These are phyloP conservation scores for Sebastes variabilis DNA, from an alignment of 2,797 vertebrate species.

Conservation along the genomic window DNA sequence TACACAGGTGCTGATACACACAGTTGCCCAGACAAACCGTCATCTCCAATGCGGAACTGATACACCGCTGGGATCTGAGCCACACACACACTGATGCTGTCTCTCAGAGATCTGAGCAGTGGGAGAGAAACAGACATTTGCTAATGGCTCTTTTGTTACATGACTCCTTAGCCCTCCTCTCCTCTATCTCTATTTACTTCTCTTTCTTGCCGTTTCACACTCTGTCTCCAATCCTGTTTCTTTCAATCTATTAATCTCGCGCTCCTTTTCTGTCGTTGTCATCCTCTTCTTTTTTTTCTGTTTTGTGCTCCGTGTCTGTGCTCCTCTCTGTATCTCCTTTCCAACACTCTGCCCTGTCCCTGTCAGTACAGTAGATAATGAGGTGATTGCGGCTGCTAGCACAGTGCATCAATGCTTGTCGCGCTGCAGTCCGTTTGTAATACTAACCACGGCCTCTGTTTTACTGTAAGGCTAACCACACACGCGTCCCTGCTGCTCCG, in stretches of 20 bases:
- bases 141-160: slow-evolving; percentile 62
- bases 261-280: slow-evolving; percentile 23
- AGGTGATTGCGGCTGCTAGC: slow-evolving; percentile 54
- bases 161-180: slow-evolving; percentile 23
- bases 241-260: slow-evolving; percentile 26
- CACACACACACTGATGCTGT: slow-evolving; percentile 2
- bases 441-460: slow-evolving; percentile 40
- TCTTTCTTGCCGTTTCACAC: slow-evolving; percentile 18
- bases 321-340: slow-evolving; percentile 26
- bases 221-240: background rate
- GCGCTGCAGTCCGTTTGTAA: slow-evolving; percentile 20
- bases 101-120: slow-evolving; percentile 20
- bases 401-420: slow-evolving; percentile 44
- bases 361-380: slow-evolving; percentile 64
- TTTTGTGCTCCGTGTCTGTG: background rate
- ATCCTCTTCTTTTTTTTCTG: background rate
- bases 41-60: slow-evolving; percentile 17
- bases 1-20: slow-evolving; percentile 16
- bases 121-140: slow-evolving; percentile 20
- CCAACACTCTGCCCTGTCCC: slow-evolving; percentile 21
- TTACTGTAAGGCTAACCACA: slow-evolving; percentile 36
- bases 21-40: slow-evolving; percentile 10
- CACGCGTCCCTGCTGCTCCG: background rate
- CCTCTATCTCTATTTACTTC: slow-evolving; percentile 16
- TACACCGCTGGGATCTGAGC: slow-evolving; percentile 25